These are phyloP conservation scores for Ptychochromis oligacanthus DNA, from an alignment of 2,113 vertebrate genomes.

Conservation along the genomic window DNA sequence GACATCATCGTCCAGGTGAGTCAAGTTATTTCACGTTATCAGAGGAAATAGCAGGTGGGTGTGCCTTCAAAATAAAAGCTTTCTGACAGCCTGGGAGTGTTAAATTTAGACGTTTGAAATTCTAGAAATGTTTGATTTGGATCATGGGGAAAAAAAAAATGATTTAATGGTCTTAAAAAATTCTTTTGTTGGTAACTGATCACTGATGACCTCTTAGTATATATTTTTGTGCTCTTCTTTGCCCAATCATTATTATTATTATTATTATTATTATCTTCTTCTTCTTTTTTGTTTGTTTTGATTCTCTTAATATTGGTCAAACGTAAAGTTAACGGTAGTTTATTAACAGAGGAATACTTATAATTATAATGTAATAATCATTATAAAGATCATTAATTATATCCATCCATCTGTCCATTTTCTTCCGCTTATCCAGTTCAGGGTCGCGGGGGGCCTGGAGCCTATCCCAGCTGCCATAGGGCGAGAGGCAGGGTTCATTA, in stretches of 20 bases:
- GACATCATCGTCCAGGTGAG: slow-evolving; percentile 28
- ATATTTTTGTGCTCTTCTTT: background rate
- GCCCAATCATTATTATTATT: background rate
- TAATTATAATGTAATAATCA: too few relatives aligned
- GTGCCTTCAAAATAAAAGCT: slow-evolving; percentile 29
- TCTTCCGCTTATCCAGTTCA: too few relatives aligned
- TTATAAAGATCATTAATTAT: too few relatives aligned
- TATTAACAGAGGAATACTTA: background rate
- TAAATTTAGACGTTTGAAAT: background rate
- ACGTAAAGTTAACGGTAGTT: background rate
- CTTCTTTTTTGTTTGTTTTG: background rate
- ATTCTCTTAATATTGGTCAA: background rate
- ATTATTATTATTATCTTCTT: background rate
- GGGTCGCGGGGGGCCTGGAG: too few relatives aligned
- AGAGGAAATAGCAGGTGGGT: too few relatives aligned
- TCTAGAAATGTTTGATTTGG: rapidly evolving
- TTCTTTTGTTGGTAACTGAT: background rate
- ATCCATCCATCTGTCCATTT: too few relatives aligned
- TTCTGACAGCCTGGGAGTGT: background rate
- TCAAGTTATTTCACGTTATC: background rate
- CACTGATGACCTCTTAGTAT: background rate
- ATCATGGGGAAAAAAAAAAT: background rate
- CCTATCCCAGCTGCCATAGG: too few relatives aligned
- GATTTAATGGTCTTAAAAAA: background rate
- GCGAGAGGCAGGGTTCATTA: too few relatives aligned